Percentiles rank a stretch among this genome's conserved stretches.
phyloP scores from a whole-genome alignment of 1,140 invertebrate genomes.

The Hirudo medicinalis region DNA sequence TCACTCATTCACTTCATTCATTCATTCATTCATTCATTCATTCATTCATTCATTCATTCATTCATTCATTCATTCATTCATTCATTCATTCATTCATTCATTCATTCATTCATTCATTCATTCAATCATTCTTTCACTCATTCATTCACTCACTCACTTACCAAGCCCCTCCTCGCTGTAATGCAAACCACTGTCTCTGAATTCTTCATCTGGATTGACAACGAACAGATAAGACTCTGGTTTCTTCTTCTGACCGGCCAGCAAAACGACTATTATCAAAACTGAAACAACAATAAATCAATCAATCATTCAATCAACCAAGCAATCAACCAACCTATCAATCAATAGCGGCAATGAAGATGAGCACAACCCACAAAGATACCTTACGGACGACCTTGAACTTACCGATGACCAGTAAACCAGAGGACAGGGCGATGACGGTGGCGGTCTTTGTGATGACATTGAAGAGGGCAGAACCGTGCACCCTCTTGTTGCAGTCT shows the following conservation, averaged over 20 bases:
- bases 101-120: neutral
- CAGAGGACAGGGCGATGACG: neutral
- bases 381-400: neutral
- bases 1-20: no score
- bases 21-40: neutral
- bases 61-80: neutral
- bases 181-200: conserved; percentile 93
- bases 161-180: conserved; percentile 86
- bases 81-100: neutral
- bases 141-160: conserved; percentile 22
- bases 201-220: conserved; percentile 82
- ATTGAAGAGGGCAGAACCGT: no score
- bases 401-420: neutral
- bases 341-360: neutral
- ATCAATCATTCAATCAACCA: neutral
- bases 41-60: neutral
- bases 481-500: conserved; percentile 4
- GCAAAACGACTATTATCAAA: neutral
- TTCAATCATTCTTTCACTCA: neutral
- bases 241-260: conserved; percentile 50
- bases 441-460: no score
- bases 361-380: neutral
- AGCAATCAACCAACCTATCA: neutral
- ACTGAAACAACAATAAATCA: neutral
- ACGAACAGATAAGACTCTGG: conserved; percentile 60